Base-by-base conservation (phyloP, 2,113 vertebrate genomes). In the Phoxinus phoxinus region DNA sequence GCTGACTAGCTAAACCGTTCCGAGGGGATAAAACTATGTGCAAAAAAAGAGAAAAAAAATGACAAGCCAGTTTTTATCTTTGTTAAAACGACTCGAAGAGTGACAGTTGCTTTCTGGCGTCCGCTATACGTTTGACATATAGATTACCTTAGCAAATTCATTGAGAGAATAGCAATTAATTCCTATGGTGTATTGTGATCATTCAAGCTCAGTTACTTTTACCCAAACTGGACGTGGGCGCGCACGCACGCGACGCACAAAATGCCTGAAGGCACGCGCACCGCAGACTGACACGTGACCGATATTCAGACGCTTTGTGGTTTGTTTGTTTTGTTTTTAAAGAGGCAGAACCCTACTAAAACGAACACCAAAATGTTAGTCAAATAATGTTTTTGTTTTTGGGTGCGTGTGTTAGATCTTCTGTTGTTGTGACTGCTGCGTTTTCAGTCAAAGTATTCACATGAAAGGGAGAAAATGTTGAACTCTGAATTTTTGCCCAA, bases 131-230 rank as follows among this genome's bases (percentile, higher is more conserved):
- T 30, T 15, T 56, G 32, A 46, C 3, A 69, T 32, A 37, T 48
- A 10, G 17, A 19, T 88, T 90, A 91, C 91, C 91, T 91, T 87
- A 58, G 83, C n/a, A 84, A 75, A 88, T 83, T 85, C 87, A 90
- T 89, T 89, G 79, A 90, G 76, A n/a, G 58, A 32, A 75, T 83
- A 67, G 51, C 76, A 77, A 73, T 83, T 79, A 87, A 84, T 90
- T 83, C 84, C 86, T 80, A 86, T 83, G 78, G 85, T 86, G 88
- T 86, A 82, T 84, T 89, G 84, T 90, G 59, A 86, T 89, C 89
- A 89, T 88, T 90, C 89, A 86, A 86, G 86, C 76, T 88, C 84
- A 83, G 87, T 86, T 87, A 89, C 77, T 87, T 91, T 89, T 88
- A 87, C 78, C 84, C 79, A 89, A 91, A 89, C 85, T 89, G 78